Base-by-base conservation (phyloP, 2,888 invertebrate species). In the Machimus atricapillus region DNA sequence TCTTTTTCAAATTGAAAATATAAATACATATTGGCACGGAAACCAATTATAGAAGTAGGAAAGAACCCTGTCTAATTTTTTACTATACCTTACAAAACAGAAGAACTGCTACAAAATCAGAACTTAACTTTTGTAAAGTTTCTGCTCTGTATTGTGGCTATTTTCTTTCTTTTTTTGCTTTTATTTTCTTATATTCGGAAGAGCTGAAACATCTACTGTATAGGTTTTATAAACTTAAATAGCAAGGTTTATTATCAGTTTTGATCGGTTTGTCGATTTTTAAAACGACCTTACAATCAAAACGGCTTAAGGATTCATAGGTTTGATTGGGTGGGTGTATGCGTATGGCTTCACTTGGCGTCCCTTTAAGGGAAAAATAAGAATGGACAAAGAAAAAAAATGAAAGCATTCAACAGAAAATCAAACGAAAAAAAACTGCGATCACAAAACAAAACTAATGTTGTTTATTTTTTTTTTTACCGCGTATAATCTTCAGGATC, bases 401-500 rank as follows among this genome's bases (percentile, higher is more conserved):
- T n/a, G n/a, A 91, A 2, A 81, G 46, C n/a, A 93, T 92, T 86
- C 52, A 87, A 86, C 87, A 88, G 31, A 88, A 74, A 86, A 87
- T 56, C 58, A 81, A 58, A 14, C 27, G 83, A 19, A 76, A 23
- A 66, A 34, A 81, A 82, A 40, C 43, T 19, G 40, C 76, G 37
- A 27, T 88, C 91, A 89, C 88, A 90, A 90, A 82, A 23, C 87
- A 66, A 78, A 88, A n/a, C 88, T 86, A 89, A 16, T 66, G 23
- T 8, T 40, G 0, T 12, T 7, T 37, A 3, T 37, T 37, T 7
- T 37, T 37, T 40, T 66, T 66, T 66, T 66, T 93, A 90, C 93
- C 93, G 91, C 91, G 93, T 91, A 91, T 93, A 93, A 90, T 93
- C 93, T 90, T 93, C 93, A 90, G 94, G 94, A 91, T 95, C 95